Evolutionary conservation across 1,140 invertebrate species (phyloP).

Genomic region (Maconellicoccus hirsutus): DNA sequence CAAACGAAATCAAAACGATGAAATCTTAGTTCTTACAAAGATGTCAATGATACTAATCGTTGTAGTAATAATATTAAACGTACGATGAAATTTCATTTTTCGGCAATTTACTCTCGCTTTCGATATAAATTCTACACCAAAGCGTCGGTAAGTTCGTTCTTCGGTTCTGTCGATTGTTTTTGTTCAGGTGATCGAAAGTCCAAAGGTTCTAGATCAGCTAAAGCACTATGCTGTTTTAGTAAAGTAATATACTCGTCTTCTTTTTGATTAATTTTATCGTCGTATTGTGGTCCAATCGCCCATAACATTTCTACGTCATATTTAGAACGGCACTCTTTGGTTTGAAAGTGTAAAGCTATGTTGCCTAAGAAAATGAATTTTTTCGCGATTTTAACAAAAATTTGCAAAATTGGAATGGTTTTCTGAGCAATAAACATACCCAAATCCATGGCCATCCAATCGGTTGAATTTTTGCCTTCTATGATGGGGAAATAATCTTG

Average conservation of each 20-base stretch:
- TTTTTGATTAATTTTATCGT: constrained; percentile 50
- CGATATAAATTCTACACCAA: too few relatives aligned
- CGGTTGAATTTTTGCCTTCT: constrained; percentile 57
- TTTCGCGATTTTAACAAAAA: background rate
- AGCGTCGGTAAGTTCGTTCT: too few relatives aligned
- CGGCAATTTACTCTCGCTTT: too few relatives aligned
- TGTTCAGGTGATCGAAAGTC: background rate
- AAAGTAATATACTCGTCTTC: constrained; percentile 44
- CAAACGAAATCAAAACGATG: too few relatives aligned
- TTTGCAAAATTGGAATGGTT: background rate
- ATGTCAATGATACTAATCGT: too few relatives aligned
- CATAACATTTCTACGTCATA: constrained; percentile 87
- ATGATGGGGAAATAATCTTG: constrained; percentile 57
- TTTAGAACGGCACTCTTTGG: constrained; percentile 46
- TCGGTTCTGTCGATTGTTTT: too few relatives aligned
- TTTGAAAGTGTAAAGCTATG: constrained; percentile 83
- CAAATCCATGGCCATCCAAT: constrained; percentile 86
- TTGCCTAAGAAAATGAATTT: constrained; percentile 49
- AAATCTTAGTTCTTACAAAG: too few relatives aligned
- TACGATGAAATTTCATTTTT: too few relatives aligned
- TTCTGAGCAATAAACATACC: constrained; percentile 40
- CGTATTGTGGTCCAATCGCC: constrained; percentile 70
- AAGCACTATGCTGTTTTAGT: constrained; percentile 46
- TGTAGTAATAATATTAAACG: too few relatives aligned
- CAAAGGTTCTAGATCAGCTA: constrained; percentile 45